Percentiles rank a stretch among this genome's conserved stretches.
These are phyloP conservation scores for Drosophila pseudoobscura DNA, from an alignment of 1,140 invertebrate genomes.

Conservation along the genomic window DNA sequence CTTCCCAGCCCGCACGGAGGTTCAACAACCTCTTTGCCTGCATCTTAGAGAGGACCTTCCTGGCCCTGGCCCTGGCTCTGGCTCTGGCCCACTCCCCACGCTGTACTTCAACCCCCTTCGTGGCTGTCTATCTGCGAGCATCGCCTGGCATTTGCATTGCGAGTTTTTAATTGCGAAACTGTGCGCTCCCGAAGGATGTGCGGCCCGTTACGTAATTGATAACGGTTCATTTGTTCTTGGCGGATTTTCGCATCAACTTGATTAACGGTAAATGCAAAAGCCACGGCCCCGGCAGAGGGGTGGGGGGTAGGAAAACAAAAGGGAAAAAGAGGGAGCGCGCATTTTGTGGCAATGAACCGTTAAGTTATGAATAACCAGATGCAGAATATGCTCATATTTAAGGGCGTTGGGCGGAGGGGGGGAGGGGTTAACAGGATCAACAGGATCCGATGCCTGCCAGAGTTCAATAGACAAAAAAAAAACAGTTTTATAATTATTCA, in stretches of 20 bases:
- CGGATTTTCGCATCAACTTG: constrained; percentile 73
- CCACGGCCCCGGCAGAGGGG: neutral
- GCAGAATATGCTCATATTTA: too few relatives aligned
- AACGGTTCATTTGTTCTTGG: constrained; percentile 72
- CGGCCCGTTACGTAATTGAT: constrained; percentile 72
- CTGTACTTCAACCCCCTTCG: constrained; percentile 47
- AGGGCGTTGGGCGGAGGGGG: too few relatives aligned
- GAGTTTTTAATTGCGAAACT: constrained; percentile 61
- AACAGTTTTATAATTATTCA: too few relatives aligned
- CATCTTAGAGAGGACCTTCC: constrained; percentile 47
- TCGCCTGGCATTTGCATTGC: constrained; percentile 65
- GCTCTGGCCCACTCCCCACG: constrained; percentile 1
- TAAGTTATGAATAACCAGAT: constrained; percentile 48
- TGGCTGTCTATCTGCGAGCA: constrained; percentile 52
- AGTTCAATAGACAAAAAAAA: too few relatives aligned
- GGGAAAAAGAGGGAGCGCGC: too few relatives aligned
- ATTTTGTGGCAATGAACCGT: constrained; percentile 39
- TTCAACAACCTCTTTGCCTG: constrained; percentile 45
- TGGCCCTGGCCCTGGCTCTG: constrained; percentile 1
- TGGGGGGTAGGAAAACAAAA: too few relatives aligned
- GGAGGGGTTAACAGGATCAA: too few relatives aligned
- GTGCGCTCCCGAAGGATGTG: constrained; percentile 31
- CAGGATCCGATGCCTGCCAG: too few relatives aligned
- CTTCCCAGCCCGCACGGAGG: constrained; percentile 22
- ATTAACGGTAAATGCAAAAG: constrained; percentile 64